Base-by-base conservation (phyloP, 2,888 invertebrate species). In the Cylloceria caligata region DNA sequence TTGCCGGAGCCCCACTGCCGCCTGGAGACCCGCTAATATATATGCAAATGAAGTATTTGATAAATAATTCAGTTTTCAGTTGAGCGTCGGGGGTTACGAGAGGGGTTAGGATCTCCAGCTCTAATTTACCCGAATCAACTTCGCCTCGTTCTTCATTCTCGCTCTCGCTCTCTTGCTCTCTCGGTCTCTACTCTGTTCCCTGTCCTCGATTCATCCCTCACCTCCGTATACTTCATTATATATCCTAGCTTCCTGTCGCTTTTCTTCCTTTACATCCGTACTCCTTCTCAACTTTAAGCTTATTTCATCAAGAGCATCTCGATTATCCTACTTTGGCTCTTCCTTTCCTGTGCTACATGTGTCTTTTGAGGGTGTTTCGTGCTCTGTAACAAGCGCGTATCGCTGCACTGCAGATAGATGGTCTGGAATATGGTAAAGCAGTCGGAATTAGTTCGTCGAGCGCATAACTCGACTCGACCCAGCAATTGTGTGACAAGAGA, bases 41-140 rank as follows among this genome's bases (percentile, higher is more conserved):
- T 87, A 87, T 87, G 87, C 87, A 87, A 87, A 87, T 87, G 84
- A 84, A 87, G 83, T 85, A 86, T 87, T 87, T 87, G 86, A 87
- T 87, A 87, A 87, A 87, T 87, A 86, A 87, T 87, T 87, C 87
- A 87, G 86, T 86, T 87, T 86, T 86, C 86, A 81, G 84, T 85
- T 77, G 84, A 86, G 80, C 84, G 81, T 81, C 74, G 64, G 74
- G 34, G 73, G 76, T 67, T 83, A 80, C 64, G 52, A 81, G 76
- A 81, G 75, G 71, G 49, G 73, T 81, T 81, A 80, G 81, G 78
- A 83, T 86, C 78, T 80, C 80, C 82, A 80, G 78, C 83, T 84
- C 85, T 86, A 86, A 87, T 87, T 86, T 84, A 83, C 79, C 83
- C 81, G 83, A 83, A 84, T 87, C 84, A 85, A 84, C 84, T 82